Evolutionary conservation across 2,888 invertebrate genomes (phyloP).

Genomic region (Heliconius erato): DNA sequence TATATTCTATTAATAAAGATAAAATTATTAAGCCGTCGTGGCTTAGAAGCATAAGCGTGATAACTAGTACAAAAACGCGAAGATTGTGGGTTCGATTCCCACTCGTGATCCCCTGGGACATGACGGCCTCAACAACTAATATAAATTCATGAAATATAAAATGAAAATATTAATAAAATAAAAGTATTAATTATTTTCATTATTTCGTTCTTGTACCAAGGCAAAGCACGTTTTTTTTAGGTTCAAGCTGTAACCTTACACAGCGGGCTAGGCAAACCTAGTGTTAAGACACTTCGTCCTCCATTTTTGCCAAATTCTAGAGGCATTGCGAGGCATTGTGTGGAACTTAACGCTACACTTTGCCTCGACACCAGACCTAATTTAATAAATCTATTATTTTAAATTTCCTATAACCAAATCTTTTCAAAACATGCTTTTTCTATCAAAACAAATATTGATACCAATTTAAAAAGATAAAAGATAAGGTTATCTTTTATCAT

Average conservation of each 20-base stretch:
- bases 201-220: not conserved
- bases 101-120: no score
- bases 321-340: not conserved
- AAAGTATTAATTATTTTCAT: not conserved
- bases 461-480: not conserved
- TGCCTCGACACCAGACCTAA: not conserved
- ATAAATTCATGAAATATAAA: no score
- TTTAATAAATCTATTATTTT: not conserved
- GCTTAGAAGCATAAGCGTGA: no score
- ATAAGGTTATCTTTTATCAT: not conserved
- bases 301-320: not conserved
- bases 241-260: no score
- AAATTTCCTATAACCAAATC: not conserved
- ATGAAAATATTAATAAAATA: no score
- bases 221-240: no score
- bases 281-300: not conserved
- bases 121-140: no score
- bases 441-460: not conserved
- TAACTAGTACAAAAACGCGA: no score
- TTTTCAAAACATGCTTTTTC: not conserved
- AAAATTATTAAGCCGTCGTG: no score
- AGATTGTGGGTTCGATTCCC: no score
- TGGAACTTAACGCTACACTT: not conserved
- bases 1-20: no score
- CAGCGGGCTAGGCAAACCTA: not conserved